Base-by-base conservation (phyloP, 2,113 vertebrate genomes). In the Heterotis niloticus region DNA sequence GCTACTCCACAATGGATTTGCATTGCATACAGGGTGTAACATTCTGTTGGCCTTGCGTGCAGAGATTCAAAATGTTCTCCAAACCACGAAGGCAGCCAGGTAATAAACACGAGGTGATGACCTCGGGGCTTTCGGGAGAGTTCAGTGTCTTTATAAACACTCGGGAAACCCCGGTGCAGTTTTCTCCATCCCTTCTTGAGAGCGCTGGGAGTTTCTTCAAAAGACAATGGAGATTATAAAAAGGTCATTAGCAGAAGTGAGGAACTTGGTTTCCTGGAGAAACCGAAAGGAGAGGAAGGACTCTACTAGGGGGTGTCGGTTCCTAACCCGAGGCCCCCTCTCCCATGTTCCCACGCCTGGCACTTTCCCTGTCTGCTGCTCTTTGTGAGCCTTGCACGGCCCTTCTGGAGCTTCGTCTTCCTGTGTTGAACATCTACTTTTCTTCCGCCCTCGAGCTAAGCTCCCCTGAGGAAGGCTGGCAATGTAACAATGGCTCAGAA, bases 401-500 rank as follows among this genome's bases (percentile, higher is more conserved):
- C 24, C 57, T 52, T 5, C 26, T 52, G 56, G 23, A 59, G 52
- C 28, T 74, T 28, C 13, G 26, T 57, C 72, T 62, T 64, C 59
- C 57, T 64, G 12, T 10, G 18, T 26, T 62, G 57, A 64, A 44
- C 74, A 75, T 75, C 26, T 64, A 29, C 62, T 75, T 34, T 64
- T 64, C 74, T 75, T 51, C 17, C 9, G 14, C 56, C 74, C 74
- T 60, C 59, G 16, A 60, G 74, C 74, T 75, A 34, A 62, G 74
- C 74, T 13, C 26, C 24, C 20, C 4, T 66, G 18, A 24, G 18
- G 23, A 17, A 62, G 13, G 20, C 59, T 62, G 59, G 34, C 59
- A 62, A 62, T 66, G 64, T 23, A 34, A 26, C 14, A 28, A 75
- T 34, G 74, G 62, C 59, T 75, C 74, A 62, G 74, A 75, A 29